A percentile compares a stretch with the other conserved stretches of the same genome.
Evolutionary conservation across 2,797 vertebrate genomes (phyloP).

Genomic region (Lagorchestes hirsutus): DNA sequence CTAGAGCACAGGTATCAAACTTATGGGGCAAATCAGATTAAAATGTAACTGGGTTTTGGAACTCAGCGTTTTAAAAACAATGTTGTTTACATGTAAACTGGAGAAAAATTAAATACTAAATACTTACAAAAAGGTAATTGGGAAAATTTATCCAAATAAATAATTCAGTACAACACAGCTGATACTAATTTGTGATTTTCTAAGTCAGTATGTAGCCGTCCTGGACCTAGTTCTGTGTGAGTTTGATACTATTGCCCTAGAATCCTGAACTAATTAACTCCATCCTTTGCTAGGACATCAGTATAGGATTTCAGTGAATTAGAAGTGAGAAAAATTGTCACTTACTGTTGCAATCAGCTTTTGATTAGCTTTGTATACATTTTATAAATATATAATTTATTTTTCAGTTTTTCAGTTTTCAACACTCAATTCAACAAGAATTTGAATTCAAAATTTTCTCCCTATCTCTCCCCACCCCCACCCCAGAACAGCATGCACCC

Average conservation of each 20-base stretch:
- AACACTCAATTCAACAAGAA: too few relatives aligned
- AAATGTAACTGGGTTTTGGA: not conserved
- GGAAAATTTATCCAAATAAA: not conserved
- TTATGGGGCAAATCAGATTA: not conserved
- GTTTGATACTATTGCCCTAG: not conserved
- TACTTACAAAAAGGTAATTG: not conserved
- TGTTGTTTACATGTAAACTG: too few relatives aligned
- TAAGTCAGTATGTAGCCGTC: not conserved
- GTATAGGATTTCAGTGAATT: not conserved
- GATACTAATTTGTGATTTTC: not conserved
- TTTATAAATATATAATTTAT: not conserved
- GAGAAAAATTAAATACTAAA: too few relatives aligned
- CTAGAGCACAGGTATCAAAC: not conserved
- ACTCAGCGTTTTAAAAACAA: too few relatives aligned
- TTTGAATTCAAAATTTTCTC: too few relatives aligned
- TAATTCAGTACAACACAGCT: not conserved
- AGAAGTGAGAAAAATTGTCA: not conserved
- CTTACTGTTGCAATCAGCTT: not conserved
- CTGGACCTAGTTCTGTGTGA: not conserved
- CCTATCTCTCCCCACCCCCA: too few relatives aligned
- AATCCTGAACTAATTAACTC: not conserved
- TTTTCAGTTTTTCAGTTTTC: too few relatives aligned
- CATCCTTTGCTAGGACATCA: not conserved
- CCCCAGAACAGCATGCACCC: too few relatives aligned
- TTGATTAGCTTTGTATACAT: not conserved